These are phyloP conservation scores for Amiota communis DNA, from an alignment of 2,888 invertebrate species.

Conservation along the genomic window DNA sequence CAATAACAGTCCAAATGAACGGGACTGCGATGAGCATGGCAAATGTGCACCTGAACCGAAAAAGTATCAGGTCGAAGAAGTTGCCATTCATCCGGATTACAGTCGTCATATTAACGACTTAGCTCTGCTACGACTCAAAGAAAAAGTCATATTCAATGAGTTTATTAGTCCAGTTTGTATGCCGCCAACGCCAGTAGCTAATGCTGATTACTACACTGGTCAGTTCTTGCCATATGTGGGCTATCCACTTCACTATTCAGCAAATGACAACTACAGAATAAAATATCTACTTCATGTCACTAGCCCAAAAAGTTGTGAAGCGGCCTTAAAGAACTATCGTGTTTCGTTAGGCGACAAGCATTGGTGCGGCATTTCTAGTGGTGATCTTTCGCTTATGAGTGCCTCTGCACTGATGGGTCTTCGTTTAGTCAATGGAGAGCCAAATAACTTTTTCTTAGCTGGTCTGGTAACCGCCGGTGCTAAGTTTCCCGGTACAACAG, in stretches of 20 bases:
- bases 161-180: constrained; percentile 42
- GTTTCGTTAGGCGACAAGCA: constrained; percentile 11
- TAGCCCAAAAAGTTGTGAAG: constrained; percentile 25
- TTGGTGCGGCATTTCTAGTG: constrained; percentile 36
- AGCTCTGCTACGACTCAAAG: constrained; percentile 33
- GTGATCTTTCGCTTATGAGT: constrained; percentile 16
- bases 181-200: neutral
- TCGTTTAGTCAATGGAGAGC: constrained; percentile 2
- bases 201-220: constrained; percentile 13
- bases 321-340: neutral
- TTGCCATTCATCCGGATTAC: constrained; percentile 41
- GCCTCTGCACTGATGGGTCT: constrained; percentile 44
- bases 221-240: constrained; percentile 32
- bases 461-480: constrained; percentile 32
- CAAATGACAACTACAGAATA: constrained; percentile 28
- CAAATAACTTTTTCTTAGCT: constrained; percentile 33
- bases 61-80: constrained; percentile 35
- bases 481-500: neutral
- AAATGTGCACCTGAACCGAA: constrained; percentile 31
- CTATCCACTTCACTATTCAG: constrained; percentile 10
- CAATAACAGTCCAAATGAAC: constrained; percentile 24
- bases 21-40: constrained; percentile 38
- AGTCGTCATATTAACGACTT: constrained; percentile 29
- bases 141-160: neutral
- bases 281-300: constrained; percentile 34